Base-by-base conservation (phyloP, 2,888 invertebrate genomes). In the Therioaphis trifolii region DNA sequence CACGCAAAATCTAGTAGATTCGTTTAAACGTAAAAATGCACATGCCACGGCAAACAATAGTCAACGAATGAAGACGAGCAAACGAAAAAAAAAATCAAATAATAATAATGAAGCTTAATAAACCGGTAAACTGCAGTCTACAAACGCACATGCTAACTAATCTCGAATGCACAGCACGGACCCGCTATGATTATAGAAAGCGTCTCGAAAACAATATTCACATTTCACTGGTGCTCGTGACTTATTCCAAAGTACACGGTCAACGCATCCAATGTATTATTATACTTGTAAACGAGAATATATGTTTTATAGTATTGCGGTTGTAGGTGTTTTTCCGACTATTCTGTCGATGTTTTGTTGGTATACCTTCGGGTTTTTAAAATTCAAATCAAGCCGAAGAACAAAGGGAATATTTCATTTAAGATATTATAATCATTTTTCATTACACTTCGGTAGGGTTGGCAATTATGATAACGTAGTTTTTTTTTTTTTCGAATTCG, bases 171-270 rank as follows among this genome's bases (percentile, higher is more conserved):
- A 46, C 71, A 18, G 9, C 80, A 40, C 79, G 69, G 69, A 12
- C 7, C 71, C 55, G 78, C 29, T 24, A 55, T 58, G 69, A 79
- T 79, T 79, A 79, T 79, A 79, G 79, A 79, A 79, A 79, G 79
- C 79, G 79, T 71, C 27, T 15, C 43, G 55, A 46, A 52, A 35
- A 52, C 68, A 46, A 76, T 63, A 68, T 15, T 46, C 29, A 66
- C n/a, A n/a, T n/a, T 77, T 49, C 14, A 49, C 3, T 7, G 29
- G 12, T 18, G 5, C n/a, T 43, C 12, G 63, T n/a, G 63, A 29
- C 27, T 66, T 14, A n/a, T 63, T 29, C n/a, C n/a, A n/a, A 43
- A 24, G 4, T 29, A 35, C 66, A 29, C 24, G 18, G 35, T 18
- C 66, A 14, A 5, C 35, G n/a, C 35, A 18, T 66, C 29, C 24